Percentiles rank a stretch among this genome's conserved stretches.
These are phyloP conservation scores for Melangyna quadrimaculata DNA, from an alignment of 2,888 invertebrate genomes.

Conservation along the genomic window DNA sequence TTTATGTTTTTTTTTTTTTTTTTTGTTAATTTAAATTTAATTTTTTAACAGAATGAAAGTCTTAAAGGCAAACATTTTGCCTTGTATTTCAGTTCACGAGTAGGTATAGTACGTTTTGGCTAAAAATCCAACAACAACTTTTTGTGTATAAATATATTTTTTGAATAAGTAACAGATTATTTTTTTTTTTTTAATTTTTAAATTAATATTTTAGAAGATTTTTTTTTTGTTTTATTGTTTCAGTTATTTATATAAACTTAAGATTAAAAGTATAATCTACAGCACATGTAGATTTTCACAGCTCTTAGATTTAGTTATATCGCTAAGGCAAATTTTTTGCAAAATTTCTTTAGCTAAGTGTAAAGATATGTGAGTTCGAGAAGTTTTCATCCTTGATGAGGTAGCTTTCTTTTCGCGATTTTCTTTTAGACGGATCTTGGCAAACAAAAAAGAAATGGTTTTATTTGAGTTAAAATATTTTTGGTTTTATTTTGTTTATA, in stretches of 20 bases:
- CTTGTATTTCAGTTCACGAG: slow-evolving; percentile 56
- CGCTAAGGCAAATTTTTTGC: slow-evolving; percentile 92
- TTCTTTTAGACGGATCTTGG: slow-evolving; percentile 87
- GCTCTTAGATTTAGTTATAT: slow-evolving; percentile 91
- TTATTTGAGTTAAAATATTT: not conserved
- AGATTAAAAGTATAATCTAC: slow-evolving; percentile 78
- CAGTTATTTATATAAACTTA: slow-evolving; percentile 35
- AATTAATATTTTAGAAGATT: slow-evolving; percentile 58
- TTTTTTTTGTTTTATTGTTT: not conserved
- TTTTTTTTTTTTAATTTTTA: not conserved
- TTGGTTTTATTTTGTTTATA: not conserved
- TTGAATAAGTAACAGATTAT: slow-evolving; percentile 50
- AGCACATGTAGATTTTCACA: slow-evolving; percentile 93
- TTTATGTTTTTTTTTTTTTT: slow-evolving; percentile 1
- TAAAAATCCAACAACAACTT: slow-evolving; percentile 62
- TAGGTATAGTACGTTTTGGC: slow-evolving; percentile 60
- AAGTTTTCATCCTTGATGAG: slow-evolving; percentile 87
- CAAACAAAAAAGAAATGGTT: not conserved
- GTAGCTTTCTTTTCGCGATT: slow-evolving; percentile 88
- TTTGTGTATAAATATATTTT: slow-evolving; percentile 49
- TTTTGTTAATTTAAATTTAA: not conserved
- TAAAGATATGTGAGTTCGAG: slow-evolving; percentile 90
- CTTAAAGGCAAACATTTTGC: slow-evolving; percentile 50
- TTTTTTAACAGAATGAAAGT: slow-evolving; percentile 58
- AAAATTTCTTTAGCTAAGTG: slow-evolving; percentile 91